Evolutionary conservation across 2,113 vertebrate species (phyloP).

Genomic region (Leucopsar rothschildi): DNA sequence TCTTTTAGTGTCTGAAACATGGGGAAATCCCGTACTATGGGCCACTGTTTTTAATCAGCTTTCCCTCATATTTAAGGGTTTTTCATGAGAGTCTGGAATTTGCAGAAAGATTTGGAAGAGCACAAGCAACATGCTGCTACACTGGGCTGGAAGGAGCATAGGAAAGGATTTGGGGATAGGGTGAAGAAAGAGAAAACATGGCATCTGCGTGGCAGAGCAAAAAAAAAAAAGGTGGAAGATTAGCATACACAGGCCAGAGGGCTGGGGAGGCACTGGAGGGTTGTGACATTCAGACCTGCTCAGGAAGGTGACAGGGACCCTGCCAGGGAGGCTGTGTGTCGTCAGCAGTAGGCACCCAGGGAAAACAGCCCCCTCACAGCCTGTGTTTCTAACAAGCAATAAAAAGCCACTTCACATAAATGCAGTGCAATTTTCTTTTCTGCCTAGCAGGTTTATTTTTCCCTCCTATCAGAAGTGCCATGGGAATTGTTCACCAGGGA

Average conservation of each 20-base stretch:
- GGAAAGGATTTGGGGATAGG: neutral
- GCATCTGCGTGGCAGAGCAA: neutral
- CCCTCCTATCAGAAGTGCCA: neutral
- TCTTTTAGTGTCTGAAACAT: neutral
- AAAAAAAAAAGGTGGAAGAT: neutral
- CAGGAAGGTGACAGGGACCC: neutral
- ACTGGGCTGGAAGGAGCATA: neutral
- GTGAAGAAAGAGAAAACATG: neutral
- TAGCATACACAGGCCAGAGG: neutral
- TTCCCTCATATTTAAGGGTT: neutral
- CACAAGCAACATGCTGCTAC: neutral
- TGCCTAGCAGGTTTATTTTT: neutral
- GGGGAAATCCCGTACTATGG: neutral
- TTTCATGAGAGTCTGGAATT: neutral
- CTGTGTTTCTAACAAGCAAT: constrained; percentile 25
- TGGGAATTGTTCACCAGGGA: constrained; percentile 8
- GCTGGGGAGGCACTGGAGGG: neutral
- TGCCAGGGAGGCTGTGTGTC: constrained; percentile 30
- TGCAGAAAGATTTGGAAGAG: neutral
- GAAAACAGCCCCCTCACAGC: constrained; percentile 33
- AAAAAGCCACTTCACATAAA: constrained; percentile 36
- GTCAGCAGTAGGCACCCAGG: neutral
- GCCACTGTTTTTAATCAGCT: neutral
- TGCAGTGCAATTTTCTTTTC: constrained; percentile 26
- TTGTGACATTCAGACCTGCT: constrained; percentile 10